phyloP scores from a whole-genome alignment of 2,888 invertebrate genomes.

The Pachycephus smyrnensis region DNA sequence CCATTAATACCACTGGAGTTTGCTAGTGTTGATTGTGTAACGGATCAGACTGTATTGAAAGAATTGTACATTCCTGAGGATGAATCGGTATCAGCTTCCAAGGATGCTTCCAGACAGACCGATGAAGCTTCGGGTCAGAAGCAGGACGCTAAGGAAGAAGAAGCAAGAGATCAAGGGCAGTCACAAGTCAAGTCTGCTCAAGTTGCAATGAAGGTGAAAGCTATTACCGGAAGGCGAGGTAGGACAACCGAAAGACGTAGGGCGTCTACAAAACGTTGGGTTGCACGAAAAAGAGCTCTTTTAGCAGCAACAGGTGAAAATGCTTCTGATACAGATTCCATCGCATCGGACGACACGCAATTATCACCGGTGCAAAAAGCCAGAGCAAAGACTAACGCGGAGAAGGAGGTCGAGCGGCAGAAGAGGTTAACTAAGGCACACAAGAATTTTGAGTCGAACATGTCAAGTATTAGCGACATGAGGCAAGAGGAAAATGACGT shows the following conservation, averaged over 20 bases:
- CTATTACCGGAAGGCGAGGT: constrained; percentile 37
- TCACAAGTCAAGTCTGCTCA: constrained; percentile 6
- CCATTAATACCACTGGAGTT: constrained; percentile 24
- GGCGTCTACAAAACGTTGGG: constrained; percentile 62
- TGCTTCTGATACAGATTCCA: constrained; percentile 59
- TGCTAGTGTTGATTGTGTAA: constrained; percentile 14
- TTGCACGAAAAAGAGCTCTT: constrained; percentile 60
- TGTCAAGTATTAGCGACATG: constrained; percentile 37
- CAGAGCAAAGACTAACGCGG: constrained; percentile 54
- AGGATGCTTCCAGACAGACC: constrained; percentile 13
- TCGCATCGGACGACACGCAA: constrained; percentile 50
- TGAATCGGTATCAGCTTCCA: constrained; percentile 21
- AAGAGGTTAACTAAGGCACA: constrained; percentile 45
- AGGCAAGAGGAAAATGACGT: constrained; percentile 29
- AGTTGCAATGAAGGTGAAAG: constrained; percentile 24
- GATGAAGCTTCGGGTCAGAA: neutral
- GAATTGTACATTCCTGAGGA: constrained; percentile 33
- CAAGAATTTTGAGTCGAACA: constrained; percentile 47
- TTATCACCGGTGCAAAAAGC: constrained; percentile 62
- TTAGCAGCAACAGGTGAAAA: constrained; percentile 58
- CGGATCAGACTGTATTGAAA: constrained; percentile 16
- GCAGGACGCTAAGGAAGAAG: neutral
- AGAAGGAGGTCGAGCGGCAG: constrained; percentile 50
- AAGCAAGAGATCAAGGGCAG: neutral
- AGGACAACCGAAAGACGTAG: constrained; percentile 53